Evolutionary conservation across 1,140 invertebrate species (phyloP).

Genomic region (Drosophila pandora): DNA sequence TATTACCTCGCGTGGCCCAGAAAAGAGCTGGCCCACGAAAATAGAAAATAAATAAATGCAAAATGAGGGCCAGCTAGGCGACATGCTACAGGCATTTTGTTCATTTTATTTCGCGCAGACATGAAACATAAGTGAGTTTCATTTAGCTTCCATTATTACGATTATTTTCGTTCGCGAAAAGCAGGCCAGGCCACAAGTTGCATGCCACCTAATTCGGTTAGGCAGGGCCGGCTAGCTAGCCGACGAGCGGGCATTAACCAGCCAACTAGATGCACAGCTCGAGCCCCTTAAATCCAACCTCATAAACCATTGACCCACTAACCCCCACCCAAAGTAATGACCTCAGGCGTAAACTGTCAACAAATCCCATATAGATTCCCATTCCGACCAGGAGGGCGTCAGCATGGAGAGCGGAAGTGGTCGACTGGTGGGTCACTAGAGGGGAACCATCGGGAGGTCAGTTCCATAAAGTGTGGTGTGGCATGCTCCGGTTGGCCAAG

Average conservation of each 20-base stretch:
- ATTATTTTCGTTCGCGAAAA: slow-evolving; percentile 49
- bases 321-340: slow-evolving; percentile 76
- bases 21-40: slow-evolving; percentile 65
- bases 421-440: slow-evolving; percentile 18
- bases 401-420: slow-evolving; percentile 56
- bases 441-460: slow-evolving; percentile 57
- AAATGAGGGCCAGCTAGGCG: slow-evolving; percentile 28
- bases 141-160: slow-evolving; percentile 78
- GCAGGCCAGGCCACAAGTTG: slow-evolving; percentile 54
- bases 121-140: slow-evolving; percentile 79
- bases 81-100: slow-evolving; percentile 73
- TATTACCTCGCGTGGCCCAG: slow-evolving; percentile 70
- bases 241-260: slow-evolving; percentile 51
- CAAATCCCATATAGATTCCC: slow-evolving; percentile 68
- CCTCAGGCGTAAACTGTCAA: slow-evolving; percentile 69
- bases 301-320: slow-evolving; percentile 80
- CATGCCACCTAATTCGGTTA: slow-evolving; percentile 70
- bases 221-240: slow-evolving; percentile 43
- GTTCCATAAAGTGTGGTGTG: slow-evolving; percentile 13
- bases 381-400: slow-evolving; percentile 17
- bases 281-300: slow-evolving; percentile 55
- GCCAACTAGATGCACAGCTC: slow-evolving; percentile 30
- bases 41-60: slow-evolving; percentile 53
- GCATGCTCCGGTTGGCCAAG: slow-evolving; percentile 7
- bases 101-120: slow-evolving; percentile 75